Base-by-base conservation (phyloP, 2,888 invertebrate genomes). In the Scotopteryx bipunctaria region DNA sequence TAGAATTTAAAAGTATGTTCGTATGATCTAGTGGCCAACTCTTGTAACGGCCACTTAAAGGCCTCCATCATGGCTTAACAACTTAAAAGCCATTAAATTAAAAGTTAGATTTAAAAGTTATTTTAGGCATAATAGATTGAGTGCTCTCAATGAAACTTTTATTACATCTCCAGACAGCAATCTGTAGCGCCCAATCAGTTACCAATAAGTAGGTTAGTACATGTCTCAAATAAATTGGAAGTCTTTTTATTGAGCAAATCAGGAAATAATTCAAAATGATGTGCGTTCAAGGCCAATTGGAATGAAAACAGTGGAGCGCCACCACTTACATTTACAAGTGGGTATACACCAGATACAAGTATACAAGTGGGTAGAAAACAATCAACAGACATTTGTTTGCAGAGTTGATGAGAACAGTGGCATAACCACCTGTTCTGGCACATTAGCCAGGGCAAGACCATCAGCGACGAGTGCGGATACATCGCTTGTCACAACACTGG, bases 401-500 rank as follows among this genome's bases (percentile, higher is more conserved):
- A 23, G 16, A 48, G 27, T 33, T 33, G 40, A 33, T 45, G 19
- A 55, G 37, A 29, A 36, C 32, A 49, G 25, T 42, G 35, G 41
- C 49, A 55, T 33, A 53, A 50, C 42, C 45, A 43, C 40, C 40
- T 52, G 54, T 48, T 46, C 42, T 42, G 42, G 50, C 45, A 47
- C 41, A 33, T 16, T 19, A 15, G 35, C 43, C 31, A 38, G 27
- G 42, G 41, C 38, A 15, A 55, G 32, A 48, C 37, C 36, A 59
- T 43, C 55, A 48, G 43, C 33, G 11, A 33, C 50, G 51, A 61
- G 55, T 48, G 49, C 60, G 32, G 33, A 63, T 62, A 56, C 61
- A 69, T 71, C 71, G 68, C 61, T 61, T 64, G 65, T 62, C 64
- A 67, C 54, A 55, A 59, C 55, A 64, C 44, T 61, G 61, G 66